Percentiles rank a stretch among this genome's conserved stretches.
Evolutionary conservation across 2,113 vertebrate species (phyloP).

Genomic region (Antechinus flavipes): DNA sequence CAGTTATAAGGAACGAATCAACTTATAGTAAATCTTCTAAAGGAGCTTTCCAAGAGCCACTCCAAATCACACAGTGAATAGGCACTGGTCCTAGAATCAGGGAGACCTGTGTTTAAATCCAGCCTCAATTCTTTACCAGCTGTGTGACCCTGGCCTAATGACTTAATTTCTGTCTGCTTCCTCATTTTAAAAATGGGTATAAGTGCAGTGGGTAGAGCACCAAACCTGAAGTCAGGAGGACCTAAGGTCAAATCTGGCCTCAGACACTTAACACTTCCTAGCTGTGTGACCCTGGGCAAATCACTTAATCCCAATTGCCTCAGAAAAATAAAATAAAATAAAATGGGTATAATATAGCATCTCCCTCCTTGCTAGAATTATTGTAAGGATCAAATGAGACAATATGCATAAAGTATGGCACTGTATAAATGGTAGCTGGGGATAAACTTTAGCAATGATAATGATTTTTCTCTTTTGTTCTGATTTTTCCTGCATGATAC

Average conservation of each 20-base stretch:
- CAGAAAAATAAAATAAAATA: too few relatives aligned
- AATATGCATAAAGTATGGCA: not conserved
- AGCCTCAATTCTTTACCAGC: not conserved
- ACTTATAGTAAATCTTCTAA: not conserved
- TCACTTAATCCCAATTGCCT: too few relatives aligned
- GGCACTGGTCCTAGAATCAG: not conserved
- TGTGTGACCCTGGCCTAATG: not conserved
- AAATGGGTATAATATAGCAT: not conserved
- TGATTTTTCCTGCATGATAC: too few relatives aligned
- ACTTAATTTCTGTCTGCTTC: not conserved
- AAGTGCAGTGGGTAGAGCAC: not conserved
- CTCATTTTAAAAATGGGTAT: not conserved
- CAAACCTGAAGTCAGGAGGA: too few relatives aligned
- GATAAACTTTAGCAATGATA: not conserved
- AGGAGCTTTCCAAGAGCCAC: not conserved
- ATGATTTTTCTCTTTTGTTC: too few relatives aligned
- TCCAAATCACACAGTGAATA: not conserved
- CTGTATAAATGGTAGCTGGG: not conserved
- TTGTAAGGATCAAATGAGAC: not conserved
- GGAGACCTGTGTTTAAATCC: not conserved
- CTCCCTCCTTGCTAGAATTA: not conserved
- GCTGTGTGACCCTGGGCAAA: too few relatives aligned
- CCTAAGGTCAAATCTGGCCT: too few relatives aligned
- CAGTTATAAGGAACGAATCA: not conserved
- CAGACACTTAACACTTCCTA: too few relatives aligned